Evolutionary conservation across 2,888 invertebrate genomes (phyloP).

Genomic region (Dicyrtomina minuta): DNA sequence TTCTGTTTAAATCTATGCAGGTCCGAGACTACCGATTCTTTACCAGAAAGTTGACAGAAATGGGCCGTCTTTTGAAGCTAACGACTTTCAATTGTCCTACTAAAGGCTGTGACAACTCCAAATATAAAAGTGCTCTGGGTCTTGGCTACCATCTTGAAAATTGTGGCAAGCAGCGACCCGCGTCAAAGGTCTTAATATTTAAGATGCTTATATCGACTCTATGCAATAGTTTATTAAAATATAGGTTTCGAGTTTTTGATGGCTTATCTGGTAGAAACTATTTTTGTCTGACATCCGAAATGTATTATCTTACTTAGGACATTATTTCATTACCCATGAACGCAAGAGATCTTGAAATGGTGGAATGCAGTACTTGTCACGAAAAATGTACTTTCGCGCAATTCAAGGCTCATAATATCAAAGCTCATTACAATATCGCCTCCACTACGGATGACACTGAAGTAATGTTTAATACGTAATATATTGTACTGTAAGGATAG

Average conservation of each 20-base stretch:
- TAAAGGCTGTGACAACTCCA: constrained; percentile 17
- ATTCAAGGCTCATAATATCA: constrained; percentile 49
- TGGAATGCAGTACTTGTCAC: constrained; percentile 41
- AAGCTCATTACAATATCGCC: constrained; percentile 45
- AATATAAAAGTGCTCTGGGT: constrained; percentile 48
- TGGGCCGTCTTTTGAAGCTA: constrained; percentile 41
- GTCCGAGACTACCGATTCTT: constrained; percentile 44
- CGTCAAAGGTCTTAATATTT: too few species aligned
- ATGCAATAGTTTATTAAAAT: too few species aligned
- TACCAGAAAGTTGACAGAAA: constrained; percentile 38
- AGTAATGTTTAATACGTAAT: constrained; percentile 21
- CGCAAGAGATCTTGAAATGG: constrained; percentile 36
- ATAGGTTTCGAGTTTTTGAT: too few species aligned
- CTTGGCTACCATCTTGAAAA: constrained; percentile 48
- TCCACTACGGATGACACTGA: constrained; percentile 36
- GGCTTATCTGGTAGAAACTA: too few species aligned
- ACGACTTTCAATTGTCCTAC: constrained; percentile 41
- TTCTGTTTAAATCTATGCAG: constrained; percentile 23
- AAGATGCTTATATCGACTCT: too few species aligned
- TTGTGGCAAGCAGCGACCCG: constrained; percentile 42
- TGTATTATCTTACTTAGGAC: constrained; percentile 32
- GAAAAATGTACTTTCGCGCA: constrained; percentile 31
- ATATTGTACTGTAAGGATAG: too few species aligned
- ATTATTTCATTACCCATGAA: constrained; percentile 30
- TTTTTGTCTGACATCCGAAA: not conserved